Evolutionary conservation across 1,140 invertebrate genomes (phyloP), one percentile per base, ranked within the genome.

Genomic region (Euwallacea fornicatus): DNA sequence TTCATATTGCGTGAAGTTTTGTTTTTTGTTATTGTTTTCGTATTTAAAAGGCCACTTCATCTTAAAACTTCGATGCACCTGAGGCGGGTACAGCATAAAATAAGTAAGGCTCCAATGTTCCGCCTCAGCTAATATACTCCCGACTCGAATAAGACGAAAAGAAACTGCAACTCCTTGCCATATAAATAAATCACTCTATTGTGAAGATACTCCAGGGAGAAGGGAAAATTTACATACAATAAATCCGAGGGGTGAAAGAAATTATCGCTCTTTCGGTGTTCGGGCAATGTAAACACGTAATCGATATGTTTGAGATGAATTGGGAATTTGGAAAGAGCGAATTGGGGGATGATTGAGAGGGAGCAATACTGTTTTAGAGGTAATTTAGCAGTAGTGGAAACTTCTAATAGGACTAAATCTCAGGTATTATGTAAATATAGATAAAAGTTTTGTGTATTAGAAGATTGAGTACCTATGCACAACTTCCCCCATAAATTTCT

Each of bases 171-270:
- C 59, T 41, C 11, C 59, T 43, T 61, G 33, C 11, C 41, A 6
- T 11, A 43, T 16, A 61, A 61, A 61, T 61, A 61, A 61, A 61
- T 61, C 59, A 61, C 59, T 43, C 33, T 41, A 61, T 61, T 61
- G 59, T 61, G 59, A 43, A 42, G 59, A 61, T 61, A 61, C 42
- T 42, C 54, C 43, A 21, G 21, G 11, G 21, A 42, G 33, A 42
- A 61, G 15, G 41, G 42, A 11, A 61, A 61, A 61, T 61, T 61
- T 61, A 11, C 59, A 61, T 61, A 43, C 59, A 61, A 61, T 61
- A 61, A 61, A 61, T 61, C 59, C 42, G 42, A 16, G 42, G 59
- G 59, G 33, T 61, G 42, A 61, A 61, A 61, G 59, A 61, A 61
- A 61, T 61, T 61, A 61, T 61, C 59, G 59, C 42, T 61, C 21